Base-by-base conservation (phyloP, 2,113 vertebrate species). In the Salvelinus namaycush region DNA sequence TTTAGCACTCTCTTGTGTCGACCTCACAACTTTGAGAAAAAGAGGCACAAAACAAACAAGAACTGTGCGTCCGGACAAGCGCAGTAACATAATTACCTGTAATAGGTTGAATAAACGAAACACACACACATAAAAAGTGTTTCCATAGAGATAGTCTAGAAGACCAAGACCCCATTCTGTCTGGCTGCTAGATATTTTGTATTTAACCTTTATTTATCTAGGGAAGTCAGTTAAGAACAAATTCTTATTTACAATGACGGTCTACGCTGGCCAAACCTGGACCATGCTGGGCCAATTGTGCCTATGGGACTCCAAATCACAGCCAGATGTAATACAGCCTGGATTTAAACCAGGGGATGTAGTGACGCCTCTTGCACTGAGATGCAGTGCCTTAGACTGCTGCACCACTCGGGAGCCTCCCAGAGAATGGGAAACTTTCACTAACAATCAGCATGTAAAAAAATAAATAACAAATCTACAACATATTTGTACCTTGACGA, bases 41-140 rank as follows among this genome's bases (percentile, higher is more conserved):
- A 48, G 66, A 81, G 3, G 24, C 48, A 34, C 49, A 64, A 44
- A 62, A 26, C 26, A 62, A 68, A 74, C 74, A 74, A 26, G 5
- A 39, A 7, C 9, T 8, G 34, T 74, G 70, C 71, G 49, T n/a
- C 39, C 34, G 13, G 7, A 39, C 65, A 65, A 64, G 34, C 24
- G 48, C 67, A 4, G 34, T 26, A 5, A n/a, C 14, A 22, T 54
- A 39, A 49, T 26, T 2, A 54, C 29, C 66, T 68, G 66, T 34
- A 20, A 68, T 39, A 26, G 2, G 6, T 68, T 34, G 18, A 68
- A 39, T 20, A 34, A 68, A 68, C 29, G 1, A 27, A 7, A 27
- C 26, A 68, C 49, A 31, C 5, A 1, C 7, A 0, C 4, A 29
- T 1, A 60, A 11, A 2, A 11, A 5, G 5, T n/a, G 18, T 60